These are phyloP conservation scores for Leptestheria dahalacensis DNA, from an alignment of 1,140 invertebrate species.

Conservation along the genomic window DNA sequence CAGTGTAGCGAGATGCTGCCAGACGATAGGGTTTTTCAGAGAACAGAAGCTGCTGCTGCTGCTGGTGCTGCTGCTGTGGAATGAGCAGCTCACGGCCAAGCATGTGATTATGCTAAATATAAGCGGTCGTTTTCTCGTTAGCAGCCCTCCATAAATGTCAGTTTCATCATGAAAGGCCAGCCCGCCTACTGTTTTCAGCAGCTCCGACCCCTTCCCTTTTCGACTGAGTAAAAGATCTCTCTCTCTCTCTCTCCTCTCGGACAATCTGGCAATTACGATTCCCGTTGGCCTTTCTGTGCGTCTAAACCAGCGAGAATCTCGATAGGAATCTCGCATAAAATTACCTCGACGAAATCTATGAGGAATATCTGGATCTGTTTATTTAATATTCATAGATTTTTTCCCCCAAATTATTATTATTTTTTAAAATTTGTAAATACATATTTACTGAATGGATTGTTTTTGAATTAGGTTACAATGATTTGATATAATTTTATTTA, in stretches of 20 bases:
- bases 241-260: neutral
- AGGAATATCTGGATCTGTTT: too few species aligned
- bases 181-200: neutral
- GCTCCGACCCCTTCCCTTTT: neutral
- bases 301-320: too few species aligned
- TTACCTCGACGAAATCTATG: too few species aligned
- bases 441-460: neutral
- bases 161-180: neutral
- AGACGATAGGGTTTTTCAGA: neutral
- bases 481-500: too few species aligned
- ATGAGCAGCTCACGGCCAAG: neutral
- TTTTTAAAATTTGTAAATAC: neutral
- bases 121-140: neutral
- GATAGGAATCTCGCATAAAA: too few species aligned
- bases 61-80: neutral
- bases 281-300: too few species aligned
- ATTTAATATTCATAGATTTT: too few species aligned
- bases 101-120: neutral
- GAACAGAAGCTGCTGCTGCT: neutral
- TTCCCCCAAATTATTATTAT: neutral
- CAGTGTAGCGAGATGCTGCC: too few species aligned
- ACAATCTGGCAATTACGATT: neutral
- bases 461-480: neutral
- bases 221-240: neutral
- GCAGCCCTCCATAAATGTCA: neutral